Base-by-base conservation (phyloP, 1,140 invertebrate genomes). In the Bombus superbus region DNA sequence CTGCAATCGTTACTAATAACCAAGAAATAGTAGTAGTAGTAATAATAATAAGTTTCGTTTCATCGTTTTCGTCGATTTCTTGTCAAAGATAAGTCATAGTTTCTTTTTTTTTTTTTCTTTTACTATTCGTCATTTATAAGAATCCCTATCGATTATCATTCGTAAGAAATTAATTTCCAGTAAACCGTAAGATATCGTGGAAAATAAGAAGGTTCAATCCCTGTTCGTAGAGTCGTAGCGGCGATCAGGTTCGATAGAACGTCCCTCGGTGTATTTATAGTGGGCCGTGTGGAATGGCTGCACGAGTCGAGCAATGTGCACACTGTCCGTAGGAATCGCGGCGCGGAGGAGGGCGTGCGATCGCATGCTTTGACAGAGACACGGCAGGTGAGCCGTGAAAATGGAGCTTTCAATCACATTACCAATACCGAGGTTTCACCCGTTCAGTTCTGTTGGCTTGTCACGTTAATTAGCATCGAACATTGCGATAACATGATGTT, bases 201-300 rank as follows among this genome's bases (percentile, higher is more conserved):
- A 42, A 13, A 71, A n/a, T 4, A 40, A 42, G 38, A 22, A 42
- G 68, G 22, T n/a, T 62, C 28, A 13, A n/a, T n/a, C 59, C 3
- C 28, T 62, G 59, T 68, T 22, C 15, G 13, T 68, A 18, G 35
- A 38, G 66, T 68, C 35, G 66, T 68, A 35, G 59, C 59, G 35
- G 68, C 68, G 68, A 71, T 71, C 68, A 25, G 68, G 38, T 42
- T 71, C 38, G 68, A 71, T 71, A 71, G 38, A 25, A 71, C 68
- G 35, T 71, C 68, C 35, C 68, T 71, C 68, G 68, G 22, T 71
- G 11, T 71, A 71, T 69, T 69, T 71, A 71, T 71, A 40, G 66
- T 68, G 66, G 8, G 32, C 8, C 35, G 66, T 68, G 66, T 68
- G 32, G 13, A 40, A 22, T 71, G 44, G n/a, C 8, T 53, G 73